Evolutionary conservation across 2,888 invertebrate genomes (phyloP).

Genomic region (Thera obeliscata): DNA sequence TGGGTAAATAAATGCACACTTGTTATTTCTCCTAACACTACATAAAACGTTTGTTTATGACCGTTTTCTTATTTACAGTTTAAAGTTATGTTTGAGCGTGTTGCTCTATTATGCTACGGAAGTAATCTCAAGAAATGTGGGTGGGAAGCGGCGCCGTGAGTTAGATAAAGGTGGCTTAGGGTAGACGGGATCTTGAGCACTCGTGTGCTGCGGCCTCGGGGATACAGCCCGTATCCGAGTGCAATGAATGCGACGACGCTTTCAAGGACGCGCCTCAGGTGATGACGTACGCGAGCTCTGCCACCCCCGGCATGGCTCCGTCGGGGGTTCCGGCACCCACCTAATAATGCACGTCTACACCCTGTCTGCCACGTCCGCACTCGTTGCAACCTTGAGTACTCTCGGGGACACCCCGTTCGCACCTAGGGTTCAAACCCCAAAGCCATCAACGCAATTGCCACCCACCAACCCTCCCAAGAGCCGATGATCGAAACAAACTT

Average conservation of each 20-base stretch:
- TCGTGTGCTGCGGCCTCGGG: slow-evolving; percentile 66
- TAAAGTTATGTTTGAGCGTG: slow-evolving; percentile 19
- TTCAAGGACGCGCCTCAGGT: slow-evolving; percentile 85
- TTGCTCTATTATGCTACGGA: slow-evolving; percentile 19
- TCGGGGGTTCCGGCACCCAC: slow-evolving; percentile 82
- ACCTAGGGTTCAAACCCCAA: slow-evolving; percentile 35
- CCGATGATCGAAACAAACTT: slow-evolving; percentile 13
- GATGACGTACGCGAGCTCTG: slow-evolving; percentile 82
- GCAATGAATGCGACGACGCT: slow-evolving; percentile 84
- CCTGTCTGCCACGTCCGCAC: slow-evolving; percentile 81
- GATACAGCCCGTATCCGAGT: slow-evolving; percentile 82
- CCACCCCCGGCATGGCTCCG: slow-evolving; percentile 67
- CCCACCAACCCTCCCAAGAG: slow-evolving; percentile 19
- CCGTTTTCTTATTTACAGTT: slow-evolving; percentile 10
- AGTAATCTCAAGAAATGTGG: slow-evolving; percentile 27
- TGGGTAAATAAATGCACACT: too few species aligned
- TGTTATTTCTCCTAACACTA: neutral
- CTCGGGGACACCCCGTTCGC: slow-evolving; percentile 60
- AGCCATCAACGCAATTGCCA: slow-evolving; percentile 23
- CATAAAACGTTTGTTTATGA: neutral
- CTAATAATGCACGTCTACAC: slow-evolving; percentile 85
- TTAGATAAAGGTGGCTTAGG: slow-evolving; percentile 43
- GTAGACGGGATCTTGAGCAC: slow-evolving; percentile 66
- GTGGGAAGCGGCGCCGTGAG: slow-evolving; percentile 35
- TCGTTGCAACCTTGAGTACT: slow-evolving; percentile 81